Evolutionary conservation across 1,140 invertebrate species (phyloP).

Genomic region (Holotrichia oblita): DNA sequence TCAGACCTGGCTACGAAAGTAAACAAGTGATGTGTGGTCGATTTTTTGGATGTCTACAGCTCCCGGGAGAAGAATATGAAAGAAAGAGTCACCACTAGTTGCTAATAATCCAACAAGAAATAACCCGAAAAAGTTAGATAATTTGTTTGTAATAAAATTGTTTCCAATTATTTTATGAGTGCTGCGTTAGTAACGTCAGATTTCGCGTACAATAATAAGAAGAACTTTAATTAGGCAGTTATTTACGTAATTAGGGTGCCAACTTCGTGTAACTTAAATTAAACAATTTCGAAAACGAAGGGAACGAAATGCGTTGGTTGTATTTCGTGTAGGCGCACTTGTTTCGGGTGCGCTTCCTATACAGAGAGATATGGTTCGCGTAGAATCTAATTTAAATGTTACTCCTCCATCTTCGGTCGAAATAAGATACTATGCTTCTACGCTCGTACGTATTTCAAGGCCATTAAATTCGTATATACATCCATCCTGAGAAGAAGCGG

Average conservation of each 20-base stretch:
- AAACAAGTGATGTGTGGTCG: conserved; percentile 5
- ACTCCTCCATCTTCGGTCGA: not conserved
- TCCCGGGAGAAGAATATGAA: too few species aligned
- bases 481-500: not conserved
- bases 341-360: not conserved
- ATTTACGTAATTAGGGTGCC: not conserved
- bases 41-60: not conserved
- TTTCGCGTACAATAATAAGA: not conserved
- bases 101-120: too few species aligned
- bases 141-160: too few species aligned
- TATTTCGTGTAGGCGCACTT: not conserved
- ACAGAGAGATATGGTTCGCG: not conserved
- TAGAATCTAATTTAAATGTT: conserved; percentile 3
- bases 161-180: too few species aligned
- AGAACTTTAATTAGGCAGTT: conserved; percentile 10
- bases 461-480: conserved; percentile 15
- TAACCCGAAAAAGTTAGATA: too few species aligned
- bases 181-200: too few species aligned
- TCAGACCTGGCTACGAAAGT: not conserved
- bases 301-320: not conserved
- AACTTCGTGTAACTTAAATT: conserved; percentile 14
- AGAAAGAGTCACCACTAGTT: too few species aligned
- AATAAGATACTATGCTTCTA: not conserved
- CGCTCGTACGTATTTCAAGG: not conserved
- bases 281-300: conserved; percentile 1